These are phyloP conservation scores for Eupithecia subumbrata DNA, from an alignment of 2,888 invertebrate species.

Conservation along the genomic window DNA sequence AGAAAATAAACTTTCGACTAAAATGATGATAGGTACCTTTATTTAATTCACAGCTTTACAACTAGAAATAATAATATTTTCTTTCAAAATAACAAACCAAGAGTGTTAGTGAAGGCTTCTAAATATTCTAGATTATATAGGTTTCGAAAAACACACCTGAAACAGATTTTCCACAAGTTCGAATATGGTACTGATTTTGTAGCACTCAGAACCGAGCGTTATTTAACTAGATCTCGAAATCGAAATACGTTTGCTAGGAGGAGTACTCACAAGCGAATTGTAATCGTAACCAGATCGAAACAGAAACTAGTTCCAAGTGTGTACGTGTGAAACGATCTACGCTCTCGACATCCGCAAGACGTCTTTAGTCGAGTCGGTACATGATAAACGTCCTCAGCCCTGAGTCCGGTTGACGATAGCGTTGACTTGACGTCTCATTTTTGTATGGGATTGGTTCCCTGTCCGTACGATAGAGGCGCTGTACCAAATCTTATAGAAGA, in stretches of 20 bases:
- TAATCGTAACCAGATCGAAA: background rate
- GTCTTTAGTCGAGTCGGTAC: too few relatives aligned
- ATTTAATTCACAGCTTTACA: background rate
- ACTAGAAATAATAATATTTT: background rate
- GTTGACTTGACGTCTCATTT: too few relatives aligned
- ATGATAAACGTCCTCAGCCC: too few relatives aligned
- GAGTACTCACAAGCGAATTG: background rate
- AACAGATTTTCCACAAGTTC: background rate
- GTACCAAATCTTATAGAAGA: too few relatives aligned
- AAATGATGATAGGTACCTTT: background rate
- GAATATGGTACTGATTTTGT: background rate
- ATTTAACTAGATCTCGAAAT: conserved; percentile 1
- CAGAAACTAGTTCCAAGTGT: background rate
- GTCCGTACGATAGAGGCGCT: too few relatives aligned
- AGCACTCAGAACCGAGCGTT: background rate
- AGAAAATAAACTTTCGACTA: background rate
- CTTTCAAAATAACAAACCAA: background rate
- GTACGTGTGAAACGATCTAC: background rate
- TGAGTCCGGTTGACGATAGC: too few relatives aligned
- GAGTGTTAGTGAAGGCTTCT: background rate
- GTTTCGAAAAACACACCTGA: background rate
- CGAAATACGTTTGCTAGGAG: conserved; percentile 2
- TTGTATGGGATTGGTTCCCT: too few relatives aligned
- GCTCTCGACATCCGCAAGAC: background rate
- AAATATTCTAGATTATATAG: background rate